Evolutionary conservation across 2,797 vertebrate genomes (phyloP).

Genomic region (Morelia viridis): DNA sequence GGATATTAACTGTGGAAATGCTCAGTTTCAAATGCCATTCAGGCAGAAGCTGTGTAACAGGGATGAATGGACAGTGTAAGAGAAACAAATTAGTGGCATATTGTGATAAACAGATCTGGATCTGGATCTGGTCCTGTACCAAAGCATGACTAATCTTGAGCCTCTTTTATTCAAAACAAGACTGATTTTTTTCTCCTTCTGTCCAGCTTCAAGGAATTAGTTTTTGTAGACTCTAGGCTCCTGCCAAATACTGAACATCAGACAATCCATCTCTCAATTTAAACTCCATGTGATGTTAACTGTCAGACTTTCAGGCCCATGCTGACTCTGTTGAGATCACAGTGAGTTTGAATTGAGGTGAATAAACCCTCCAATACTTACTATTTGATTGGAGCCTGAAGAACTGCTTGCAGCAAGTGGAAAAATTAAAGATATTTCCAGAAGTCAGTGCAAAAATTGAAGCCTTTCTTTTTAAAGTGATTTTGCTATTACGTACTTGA

Average conservation of each 20-base stretch:
- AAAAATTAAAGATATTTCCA: conserved; percentile 26
- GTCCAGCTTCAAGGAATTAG: conserved; percentile 21
- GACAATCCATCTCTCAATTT: conserved; percentile 45
- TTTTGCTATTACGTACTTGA: not conserved
- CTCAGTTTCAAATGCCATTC: conserved; percentile 7
- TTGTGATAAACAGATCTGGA: conserved; percentile 16
- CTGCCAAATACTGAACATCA: conserved; percentile 28
- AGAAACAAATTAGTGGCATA: conserved; percentile 14
- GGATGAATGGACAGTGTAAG: conserved; percentile 2
- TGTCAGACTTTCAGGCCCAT: conserved; percentile 26
- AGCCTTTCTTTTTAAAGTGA: conserved; percentile 13
- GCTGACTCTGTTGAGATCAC: conserved; percentile 23
- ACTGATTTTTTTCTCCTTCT: not conserved
- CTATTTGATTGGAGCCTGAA: conserved; percentile 10
- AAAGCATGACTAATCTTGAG: conserved; percentile 10
- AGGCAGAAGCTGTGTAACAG: not conserved
- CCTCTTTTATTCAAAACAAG: conserved; percentile 22
- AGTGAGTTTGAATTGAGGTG: conserved; percentile 24
- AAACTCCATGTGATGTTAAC: conserved; percentile 35
- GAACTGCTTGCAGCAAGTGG: conserved; percentile 14
- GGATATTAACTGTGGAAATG: not conserved
- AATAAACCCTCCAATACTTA: conserved; percentile 23
- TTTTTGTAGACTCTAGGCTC: conserved; percentile 28
- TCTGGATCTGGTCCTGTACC: conserved; percentile 20
- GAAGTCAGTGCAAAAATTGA: conserved; percentile 10